Percentiles rank a stretch among this genome's conserved stretches.
Evolutionary conservation across 2,797 vertebrate species (phyloP).

Genomic region (Spinus olivaceus): DNA sequence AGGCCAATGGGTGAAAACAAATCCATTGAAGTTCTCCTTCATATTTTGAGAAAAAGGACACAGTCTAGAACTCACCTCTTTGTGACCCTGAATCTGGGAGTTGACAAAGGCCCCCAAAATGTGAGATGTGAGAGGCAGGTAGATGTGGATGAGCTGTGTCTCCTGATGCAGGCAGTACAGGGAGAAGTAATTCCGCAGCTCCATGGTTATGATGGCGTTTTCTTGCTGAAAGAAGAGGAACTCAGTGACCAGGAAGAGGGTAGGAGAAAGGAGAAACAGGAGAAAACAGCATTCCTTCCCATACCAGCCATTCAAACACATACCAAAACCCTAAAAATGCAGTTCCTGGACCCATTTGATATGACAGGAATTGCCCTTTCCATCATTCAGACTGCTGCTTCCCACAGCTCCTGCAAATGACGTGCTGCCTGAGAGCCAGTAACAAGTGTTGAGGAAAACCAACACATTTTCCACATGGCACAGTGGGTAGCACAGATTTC

Average conservation of each 20-base stretch:
- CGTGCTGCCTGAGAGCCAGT: neutral
- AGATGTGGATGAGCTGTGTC: constrained; percentile 93
- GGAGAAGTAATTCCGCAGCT: constrained; percentile 95
- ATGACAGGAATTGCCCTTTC: neutral
- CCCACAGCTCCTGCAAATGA: neutral
- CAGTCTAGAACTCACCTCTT: constrained; percentile 81
- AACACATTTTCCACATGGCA: fast-evolving
- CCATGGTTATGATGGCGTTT: constrained; percentile 94
- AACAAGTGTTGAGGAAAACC: neutral
- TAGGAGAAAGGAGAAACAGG: neutral
- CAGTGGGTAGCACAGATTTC: neutral
- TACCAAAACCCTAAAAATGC: neutral
- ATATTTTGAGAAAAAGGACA: neutral
- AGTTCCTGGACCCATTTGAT: neutral
- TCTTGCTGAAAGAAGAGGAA: constrained; percentile 84
- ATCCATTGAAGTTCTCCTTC: neutral
- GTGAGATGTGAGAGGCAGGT: constrained; percentile 92
- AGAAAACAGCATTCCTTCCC: neutral
- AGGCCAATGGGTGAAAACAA: neutral
- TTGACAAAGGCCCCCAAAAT: constrained; percentile 93
- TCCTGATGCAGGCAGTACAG: constrained; percentile 97
- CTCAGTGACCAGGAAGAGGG: neutral
- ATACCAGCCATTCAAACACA: neutral
- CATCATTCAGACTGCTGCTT: neutral
- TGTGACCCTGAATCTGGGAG: constrained; percentile 96